Percentiles rank a stretch among this genome's conserved stretches.
These are phyloP conservation scores for Isotomurus palustris DNA, from an alignment of 2,888 invertebrate species.

Conservation along the genomic window DNA sequence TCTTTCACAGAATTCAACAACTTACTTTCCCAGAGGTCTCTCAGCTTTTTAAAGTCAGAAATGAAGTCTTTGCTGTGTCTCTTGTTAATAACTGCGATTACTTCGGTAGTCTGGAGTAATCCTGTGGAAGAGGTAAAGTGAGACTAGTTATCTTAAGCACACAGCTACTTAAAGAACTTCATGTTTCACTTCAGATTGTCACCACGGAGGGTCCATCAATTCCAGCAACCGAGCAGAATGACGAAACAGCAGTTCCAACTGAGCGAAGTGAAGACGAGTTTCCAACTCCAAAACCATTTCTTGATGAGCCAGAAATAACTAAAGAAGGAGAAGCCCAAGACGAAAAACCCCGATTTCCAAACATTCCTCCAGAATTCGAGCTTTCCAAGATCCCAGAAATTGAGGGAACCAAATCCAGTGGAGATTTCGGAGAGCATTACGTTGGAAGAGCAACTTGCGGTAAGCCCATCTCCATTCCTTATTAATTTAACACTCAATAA, in stretches of 20 bases:
- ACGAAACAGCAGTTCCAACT: neutral
- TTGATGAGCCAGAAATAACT: slow-evolving; percentile 24
- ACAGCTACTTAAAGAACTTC: no score
- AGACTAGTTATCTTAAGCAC: no score
- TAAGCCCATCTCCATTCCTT: slow-evolving; percentile 10
- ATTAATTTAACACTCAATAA: neutral
- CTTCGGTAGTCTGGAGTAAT: no score
- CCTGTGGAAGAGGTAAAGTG: no score
- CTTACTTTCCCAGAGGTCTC: no score
- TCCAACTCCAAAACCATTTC: slow-evolving; percentile 33
- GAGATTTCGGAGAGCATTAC: slow-evolving; percentile 8
- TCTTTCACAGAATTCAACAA: no score
- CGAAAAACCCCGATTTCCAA: slow-evolving; percentile 9
- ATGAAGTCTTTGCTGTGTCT: no score
- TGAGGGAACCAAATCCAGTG: slow-evolving; percentile 11
- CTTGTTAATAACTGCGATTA: no score
- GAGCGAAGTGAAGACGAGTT: slow-evolving; percentile 9
- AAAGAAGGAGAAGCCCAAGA: neutral
- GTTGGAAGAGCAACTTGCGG: slow-evolving; percentile 29
- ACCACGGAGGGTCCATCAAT: no score
- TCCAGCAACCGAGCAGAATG: neutral
- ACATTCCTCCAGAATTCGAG: slow-evolving; percentile 29
- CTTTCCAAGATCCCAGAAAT: slow-evolving; percentile 20
- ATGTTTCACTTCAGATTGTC: no score
- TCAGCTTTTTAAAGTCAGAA: no score